Evolutionary conservation across 1,140 invertebrate species (phyloP), one percentile per base, ranked within the genome.

Genomic region (Parapsyche elsis): DNA sequence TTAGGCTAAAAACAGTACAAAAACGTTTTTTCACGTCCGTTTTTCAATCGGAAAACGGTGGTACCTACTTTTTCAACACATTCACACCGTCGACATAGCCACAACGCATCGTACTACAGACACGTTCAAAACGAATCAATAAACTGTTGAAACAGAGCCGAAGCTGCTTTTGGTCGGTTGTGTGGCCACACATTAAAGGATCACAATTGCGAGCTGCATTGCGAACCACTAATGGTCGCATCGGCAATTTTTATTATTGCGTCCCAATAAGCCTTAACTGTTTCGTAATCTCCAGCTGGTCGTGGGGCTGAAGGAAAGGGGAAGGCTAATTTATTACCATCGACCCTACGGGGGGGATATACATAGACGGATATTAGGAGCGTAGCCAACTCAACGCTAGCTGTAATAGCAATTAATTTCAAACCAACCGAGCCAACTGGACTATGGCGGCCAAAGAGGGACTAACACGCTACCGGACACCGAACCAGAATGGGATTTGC

Each of bases 371-470:
- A 79, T 78, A 81, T 81, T 81, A 81, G 80, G 80, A 75, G 67
- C 64, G 76, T 61, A 77, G 76, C 80, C 80, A 81, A 81, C 80
- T 81, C 78, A 38, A 77, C 76, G 77, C 38, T 67, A 59, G 73
- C 81, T 19, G 77, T 78, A 78, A 71, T 71, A 64, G 81, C 81
- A 81, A 81, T 81, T 81, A 81, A 81, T 79, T 67, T 76, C 38
- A 76, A 21, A 30, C 70, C 59, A 71, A 44, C 49, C 49, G 16
- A 53, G 10, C 16, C 49, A 53, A 53, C 49, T 12, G 10, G 49
- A 53, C 49, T 12, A 16, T 53, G 49, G 49, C 7, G 49, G 10
- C 49, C 49, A 16, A 53, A 16, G 49, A 53, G 49, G 49, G 30
- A 38, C 49, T 53, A 14, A 14, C 49, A 53, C 16, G 49, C 1